phyloP scores from a whole-genome alignment of 2,113 vertebrate species.

The Neoarius graeffei region DNA sequence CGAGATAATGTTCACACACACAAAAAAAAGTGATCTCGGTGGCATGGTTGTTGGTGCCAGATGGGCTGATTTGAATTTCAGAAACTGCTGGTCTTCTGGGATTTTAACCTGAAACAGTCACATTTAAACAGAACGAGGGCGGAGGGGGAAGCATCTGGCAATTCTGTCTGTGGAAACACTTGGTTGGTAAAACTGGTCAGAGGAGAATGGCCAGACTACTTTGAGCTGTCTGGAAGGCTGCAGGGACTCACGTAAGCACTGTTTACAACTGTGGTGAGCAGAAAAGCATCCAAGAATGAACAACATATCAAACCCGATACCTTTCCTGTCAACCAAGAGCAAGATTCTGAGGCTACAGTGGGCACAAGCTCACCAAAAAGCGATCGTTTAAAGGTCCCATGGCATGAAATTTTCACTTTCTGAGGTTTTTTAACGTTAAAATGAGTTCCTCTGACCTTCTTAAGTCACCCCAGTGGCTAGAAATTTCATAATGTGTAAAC shows the following conservation, averaged over 20 bases:
- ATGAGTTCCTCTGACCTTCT: no score
- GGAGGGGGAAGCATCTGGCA: background rate
- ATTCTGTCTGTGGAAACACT: background rate
- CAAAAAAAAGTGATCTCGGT: no score
- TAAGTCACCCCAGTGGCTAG: no score
- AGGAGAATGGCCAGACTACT: background rate
- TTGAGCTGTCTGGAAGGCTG: background rate
- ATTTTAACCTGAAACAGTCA: background rate
- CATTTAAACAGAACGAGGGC: no score
- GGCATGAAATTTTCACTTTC: no score
- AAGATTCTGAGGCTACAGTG: background rate
- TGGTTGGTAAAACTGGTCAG: background rate
- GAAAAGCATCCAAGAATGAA: background rate
- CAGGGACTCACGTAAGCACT: background rate
- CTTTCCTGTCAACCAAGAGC: background rate
- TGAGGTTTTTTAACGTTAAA: no score
- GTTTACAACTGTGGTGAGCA: background rate
- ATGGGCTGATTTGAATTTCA: no score
- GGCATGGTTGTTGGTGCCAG: no score
- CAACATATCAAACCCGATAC: background rate
- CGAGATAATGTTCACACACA: no score
- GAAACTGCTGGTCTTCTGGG: background rate
- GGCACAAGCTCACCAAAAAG: background rate
- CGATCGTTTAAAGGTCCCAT: no score
- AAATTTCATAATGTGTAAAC: no score